Evolutionary conservation across 2,113 vertebrate genomes (phyloP).

Genomic region (Thryonomys swinderianus): DNA sequence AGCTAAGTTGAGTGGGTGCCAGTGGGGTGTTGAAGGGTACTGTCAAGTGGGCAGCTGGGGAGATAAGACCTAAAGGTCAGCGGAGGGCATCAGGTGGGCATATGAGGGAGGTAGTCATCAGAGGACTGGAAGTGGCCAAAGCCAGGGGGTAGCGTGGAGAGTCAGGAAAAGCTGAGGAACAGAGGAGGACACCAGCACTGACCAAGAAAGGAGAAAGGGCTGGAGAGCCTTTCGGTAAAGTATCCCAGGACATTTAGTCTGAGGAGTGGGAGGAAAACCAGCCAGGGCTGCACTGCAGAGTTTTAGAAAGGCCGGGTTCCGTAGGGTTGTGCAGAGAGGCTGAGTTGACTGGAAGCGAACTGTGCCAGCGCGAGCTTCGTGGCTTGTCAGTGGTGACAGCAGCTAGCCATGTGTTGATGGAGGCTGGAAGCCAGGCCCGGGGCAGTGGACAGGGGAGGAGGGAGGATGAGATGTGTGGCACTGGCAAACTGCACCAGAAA

Average conservation of each 20-base stretch:
- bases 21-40: not conserved
- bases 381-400: not conserved
- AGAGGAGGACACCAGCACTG: not conserved
- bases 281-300: fast-evolving
- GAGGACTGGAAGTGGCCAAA: not conserved
- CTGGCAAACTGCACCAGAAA: no score
- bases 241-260: no score
- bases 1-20: not conserved
- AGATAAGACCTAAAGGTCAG: not conserved
- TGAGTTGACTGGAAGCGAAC: not conserved
- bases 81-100: no score
- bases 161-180: not conserved
- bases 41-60: not conserved
- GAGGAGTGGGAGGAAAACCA: not conserved
- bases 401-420: not conserved
- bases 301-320: not conserved
- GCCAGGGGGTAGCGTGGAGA: not conserved
- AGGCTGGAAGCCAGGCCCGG: not conserved
- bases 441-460: not conserved
- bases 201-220: not conserved
- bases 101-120: not conserved
- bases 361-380: not conserved
- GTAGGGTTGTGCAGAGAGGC: not conserved
- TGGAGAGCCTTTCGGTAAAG: not conserved
- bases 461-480: not conserved